Evolutionary conservation across 2,113 vertebrate genomes (phyloP), one percentile per base, ranked within the genome.

Genomic region (Ammodytes dubius): DNA sequence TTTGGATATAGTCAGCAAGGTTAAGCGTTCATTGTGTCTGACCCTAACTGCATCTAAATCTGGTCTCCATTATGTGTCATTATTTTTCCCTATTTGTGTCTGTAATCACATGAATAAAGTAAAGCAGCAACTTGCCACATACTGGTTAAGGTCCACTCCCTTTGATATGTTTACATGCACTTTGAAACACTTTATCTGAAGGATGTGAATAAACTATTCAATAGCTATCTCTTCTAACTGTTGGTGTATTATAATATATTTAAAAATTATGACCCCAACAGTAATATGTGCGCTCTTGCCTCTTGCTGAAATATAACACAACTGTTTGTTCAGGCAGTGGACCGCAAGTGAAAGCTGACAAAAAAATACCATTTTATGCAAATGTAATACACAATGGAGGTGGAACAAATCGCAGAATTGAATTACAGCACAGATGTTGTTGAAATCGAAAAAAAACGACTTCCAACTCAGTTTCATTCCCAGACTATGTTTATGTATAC

Each of bases 1-100:
- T 74, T 84, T 35, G 53, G 65, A 75, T 57, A 8, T 80, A 88
- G 56, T 87, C 74, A 47, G n/a, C 6, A 4, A 84, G 82, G 81
- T 88, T 75, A 74, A 70, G 71, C 79, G 50, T 79, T 79, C 11
- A 46, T 37, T 17, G 7, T 17, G 49, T 74, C 71, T 71, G 63
- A 69, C 72, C 75, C 42, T 8, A 47, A 49, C 49, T 58, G 15
- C 5, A 1, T 46, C 11, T 0, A 4, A 43, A 66, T 84, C 27
- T 81, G 83, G 9, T 69, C 77, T 64, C 46, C 14, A 74, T 82
- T 50, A 54, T 5, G 17, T 52, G 2, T 66, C 56, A 4, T 65
- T 39, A 39, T 45, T 27, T 54, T 12, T 12, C 40, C 52, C 46
- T 27, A 13, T 64, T 17, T 27, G 27, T 27, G 27, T 27, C 27